These are phyloP conservation scores for Brevimyrus niger DNA, from an alignment of 2,113 vertebrate genomes.

Conservation along the genomic window DNA sequence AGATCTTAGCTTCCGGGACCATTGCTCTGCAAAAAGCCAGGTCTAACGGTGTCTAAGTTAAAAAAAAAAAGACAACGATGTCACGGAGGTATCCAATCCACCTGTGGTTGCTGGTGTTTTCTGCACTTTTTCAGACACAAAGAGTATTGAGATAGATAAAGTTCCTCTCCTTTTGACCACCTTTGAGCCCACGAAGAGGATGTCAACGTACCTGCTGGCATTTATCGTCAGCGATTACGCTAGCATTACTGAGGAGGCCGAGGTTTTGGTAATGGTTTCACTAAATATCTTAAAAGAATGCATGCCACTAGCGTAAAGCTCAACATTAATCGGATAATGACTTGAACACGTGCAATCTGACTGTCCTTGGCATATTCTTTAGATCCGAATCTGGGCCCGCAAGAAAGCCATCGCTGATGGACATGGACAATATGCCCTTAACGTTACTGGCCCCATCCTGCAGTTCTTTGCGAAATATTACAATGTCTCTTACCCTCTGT, in stretches of 20 bases:
- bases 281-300: neutral
- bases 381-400: conserved; percentile 85
- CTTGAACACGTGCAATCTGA: neutral
- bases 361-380: conserved; percentile 21
- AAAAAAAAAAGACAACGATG: neutral
- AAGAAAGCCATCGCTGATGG: conserved; percentile 45
- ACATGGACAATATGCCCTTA: conserved; percentile 64
- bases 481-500: conserved; percentile 63
- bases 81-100: neutral
- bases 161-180: conserved; percentile 29
- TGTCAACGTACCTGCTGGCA: conserved; percentile 85
- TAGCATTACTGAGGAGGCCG: accelerated
- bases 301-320: neutral
- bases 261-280: conserved; percentile 48
- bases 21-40: neutral
- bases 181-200: conserved; percentile 63
- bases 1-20: neutral
- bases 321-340: neutral
- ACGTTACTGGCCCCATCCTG: conserved; percentile 65
- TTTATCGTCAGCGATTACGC: conserved; percentile 70
- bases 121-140: conserved; percentile 33
- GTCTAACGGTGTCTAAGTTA: neutral
- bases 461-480: conserved; percentile 65
- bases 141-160: neutral
- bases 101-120: neutral